Percentiles rank a stretch among this genome's conserved stretches.
Conservation (phyloP, 2,113 vertebrate genomes). For the Laterallus jamaicensis region DNA sequence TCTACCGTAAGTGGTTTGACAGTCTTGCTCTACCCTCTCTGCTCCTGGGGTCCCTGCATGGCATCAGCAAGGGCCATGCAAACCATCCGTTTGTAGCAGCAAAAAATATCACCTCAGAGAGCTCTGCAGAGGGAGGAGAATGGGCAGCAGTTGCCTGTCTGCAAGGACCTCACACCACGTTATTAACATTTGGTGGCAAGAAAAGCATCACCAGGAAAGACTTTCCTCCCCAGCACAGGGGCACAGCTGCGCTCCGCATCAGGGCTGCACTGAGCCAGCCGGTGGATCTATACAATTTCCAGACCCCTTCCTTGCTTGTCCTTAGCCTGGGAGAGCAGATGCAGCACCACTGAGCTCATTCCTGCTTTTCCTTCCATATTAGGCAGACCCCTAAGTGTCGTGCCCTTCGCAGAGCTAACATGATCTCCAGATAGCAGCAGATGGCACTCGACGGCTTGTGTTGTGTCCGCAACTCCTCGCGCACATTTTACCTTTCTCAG, state of each 20-base stretch:
- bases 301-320: neutral
- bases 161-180: neutral
- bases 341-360: constrained; percentile 46
- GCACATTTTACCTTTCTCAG: neutral
- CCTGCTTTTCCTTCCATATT: constrained; percentile 64
- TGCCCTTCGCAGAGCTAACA: constrained; percentile 50
- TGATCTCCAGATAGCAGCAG: constrained; percentile 64
- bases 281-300: constrained; percentile 45
- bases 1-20: neutral
- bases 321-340: constrained; percentile 20
- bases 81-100: neutral
- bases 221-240: neutral
- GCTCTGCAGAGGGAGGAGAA: neutral
- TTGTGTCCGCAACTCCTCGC: neutral
- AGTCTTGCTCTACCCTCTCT: neutral
- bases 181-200: neutral
- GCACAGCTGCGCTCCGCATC: neutral
- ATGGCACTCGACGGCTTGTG: constrained; percentile 56
- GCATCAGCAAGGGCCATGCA: neutral
- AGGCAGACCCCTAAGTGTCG: constrained; percentile 60
- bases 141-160: neutral
- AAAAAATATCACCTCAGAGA: neutral
- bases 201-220: neutral
- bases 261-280: neutral
- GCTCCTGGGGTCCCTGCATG: neutral